Evolutionary conservation across 2,113 vertebrate species (phyloP), one percentile per base, ranked within the genome.

Genomic region (Chroicocephalus ridibundus): DNA sequence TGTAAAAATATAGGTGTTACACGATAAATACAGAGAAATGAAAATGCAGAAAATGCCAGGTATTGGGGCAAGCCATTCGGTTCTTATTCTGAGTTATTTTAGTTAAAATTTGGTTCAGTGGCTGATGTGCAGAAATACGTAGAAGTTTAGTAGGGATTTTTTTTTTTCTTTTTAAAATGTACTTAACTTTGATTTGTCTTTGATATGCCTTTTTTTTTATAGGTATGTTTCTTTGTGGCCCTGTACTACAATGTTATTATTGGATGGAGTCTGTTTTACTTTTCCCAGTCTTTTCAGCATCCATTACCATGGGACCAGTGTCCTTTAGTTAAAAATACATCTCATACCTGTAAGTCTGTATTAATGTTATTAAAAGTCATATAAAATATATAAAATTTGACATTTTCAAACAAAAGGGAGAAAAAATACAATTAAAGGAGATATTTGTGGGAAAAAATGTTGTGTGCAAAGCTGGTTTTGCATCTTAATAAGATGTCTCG

Each of bases 191-290:
- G 40, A 42, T 42, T 13, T 42, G 40, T 13, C 40, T 42, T 44
- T 74, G 8, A 4, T 66, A 24, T 22, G 5, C 3, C 13, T 70
- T 24, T 10, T 86, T 94, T 95, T 91, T 79, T 22, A 38, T 82
- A 99, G 99, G 99, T 99, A 24, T 99, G 99, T 86, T 99, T 99
- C 96, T 99, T 99, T 72, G 99, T 99, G 97, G 99, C 99, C 15
- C 98, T 99, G 21, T 99, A 99, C 98, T 99, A 99, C 98, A 99
- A 99, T 81, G 99, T 99, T 97, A 99, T 99, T 98, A 99, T 99
- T 94, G 98, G 99, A 93, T 99, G 99, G 99, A 99, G 99, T 76
- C 97, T 99, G 58, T 99, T 99, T 98, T 99, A 99, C 95, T 99
- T 99, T 97, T 99, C 99, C 54, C 99, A 99, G 96, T 99, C 99